Evolutionary conservation across 2,113 vertebrate genomes (phyloP).

Genomic region (Enhydra lutris): DNA sequence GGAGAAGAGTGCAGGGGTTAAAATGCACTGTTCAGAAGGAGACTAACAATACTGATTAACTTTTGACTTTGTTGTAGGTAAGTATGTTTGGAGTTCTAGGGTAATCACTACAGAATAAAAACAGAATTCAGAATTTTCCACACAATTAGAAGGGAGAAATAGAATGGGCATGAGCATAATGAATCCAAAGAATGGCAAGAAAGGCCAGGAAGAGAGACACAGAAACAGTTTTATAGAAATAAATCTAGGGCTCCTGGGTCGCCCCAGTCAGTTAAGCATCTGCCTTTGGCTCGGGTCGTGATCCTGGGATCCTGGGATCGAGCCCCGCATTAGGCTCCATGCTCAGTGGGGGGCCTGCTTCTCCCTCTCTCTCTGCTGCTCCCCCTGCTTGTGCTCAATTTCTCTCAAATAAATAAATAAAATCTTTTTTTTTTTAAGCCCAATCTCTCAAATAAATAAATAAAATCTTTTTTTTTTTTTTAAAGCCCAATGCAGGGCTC

Average conservation of each 20-base stretch:
- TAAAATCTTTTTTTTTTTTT: too few relatives aligned
- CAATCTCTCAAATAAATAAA: too few relatives aligned
- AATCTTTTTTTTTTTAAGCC: not conserved
- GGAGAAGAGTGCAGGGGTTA: not conserved
- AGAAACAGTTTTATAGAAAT: not conserved
- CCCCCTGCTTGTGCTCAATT: not conserved
- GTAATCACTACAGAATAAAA: not conserved
- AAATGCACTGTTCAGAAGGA: not conserved
- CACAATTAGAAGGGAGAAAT: not conserved
- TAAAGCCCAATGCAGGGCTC: too few relatives aligned
- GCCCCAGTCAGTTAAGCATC: not conserved
- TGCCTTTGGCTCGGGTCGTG: not conserved
- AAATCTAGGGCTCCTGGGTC: not conserved
- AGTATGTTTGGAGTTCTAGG: not conserved
- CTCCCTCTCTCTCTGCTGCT: not conserved
- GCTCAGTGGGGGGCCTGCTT: not conserved
- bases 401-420: not conserved
- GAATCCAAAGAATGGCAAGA: not conserved
- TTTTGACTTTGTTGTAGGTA: not conserved
- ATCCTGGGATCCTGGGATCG: not conserved
- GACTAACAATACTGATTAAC: not conserved
- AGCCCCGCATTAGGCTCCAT: not conserved
- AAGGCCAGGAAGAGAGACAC: not conserved
- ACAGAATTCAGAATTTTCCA: not conserved
- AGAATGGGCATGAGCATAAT: not conserved